Evolutionary conservation across 2,888 invertebrate genomes (phyloP), one percentile per base, ranked within the genome.

Genomic region (Drosophila siamana): DNA sequence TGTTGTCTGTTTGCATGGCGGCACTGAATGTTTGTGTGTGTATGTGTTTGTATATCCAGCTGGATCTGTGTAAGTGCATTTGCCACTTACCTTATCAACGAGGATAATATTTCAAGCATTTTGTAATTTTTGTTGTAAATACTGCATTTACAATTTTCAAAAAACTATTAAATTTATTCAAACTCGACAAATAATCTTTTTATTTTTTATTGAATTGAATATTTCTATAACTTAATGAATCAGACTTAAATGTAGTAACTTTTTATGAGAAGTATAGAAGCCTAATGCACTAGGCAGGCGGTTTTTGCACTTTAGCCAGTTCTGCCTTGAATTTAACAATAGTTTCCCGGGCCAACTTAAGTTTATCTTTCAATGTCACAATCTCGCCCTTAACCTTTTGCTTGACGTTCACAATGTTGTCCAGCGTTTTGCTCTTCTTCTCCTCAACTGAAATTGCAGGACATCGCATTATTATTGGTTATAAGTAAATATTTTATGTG

Each of bases 331-430:
- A 97, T 84, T 95, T 96, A 0, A 95, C 93, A 61, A 98, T 97
- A 0, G 97, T 97, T 90, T 97, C 97, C 78, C 96, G 96, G 0
- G 97, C 97, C 22, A 97, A 92, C 79, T 96, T 96, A 11, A 98
- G 91, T 86, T 96, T 96, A 66, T 97, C 97, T 86, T 97, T 98
- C 0, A 97, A 92, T n/a, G 96, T 95, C 2, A 94, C 93, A 55
- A 98, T 97, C 91, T 98, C 98, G 30, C 93, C 93, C 69, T 96
- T 94, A 1, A 98, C 96, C 91, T 96, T 97, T 26, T 94, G 94
- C 90, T 97, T 97, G 0, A 97, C 96, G 28, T 95, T 94, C 40
- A 95, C 91, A 80, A 98, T 96, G 56, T 95, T 95, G 82, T 95
- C 95, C 56, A 96, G 90, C 0, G 97, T 96, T 80, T 95, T 95